Conservation (phyloP, 2,888 invertebrate species). For the Plagiodera versicolora region DNA sequence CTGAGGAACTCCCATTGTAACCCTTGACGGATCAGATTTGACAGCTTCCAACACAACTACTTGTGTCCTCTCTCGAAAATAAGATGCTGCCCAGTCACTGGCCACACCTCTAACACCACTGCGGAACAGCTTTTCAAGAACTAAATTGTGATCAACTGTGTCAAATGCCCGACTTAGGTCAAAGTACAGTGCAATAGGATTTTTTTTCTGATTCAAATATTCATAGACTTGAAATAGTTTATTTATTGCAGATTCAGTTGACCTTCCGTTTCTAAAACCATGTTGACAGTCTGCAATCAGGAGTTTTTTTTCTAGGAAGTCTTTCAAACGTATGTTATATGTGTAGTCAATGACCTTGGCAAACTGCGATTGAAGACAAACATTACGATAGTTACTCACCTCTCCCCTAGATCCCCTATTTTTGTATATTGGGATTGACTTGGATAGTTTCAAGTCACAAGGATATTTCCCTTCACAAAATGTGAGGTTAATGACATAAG, state of each 20-base stretch:
- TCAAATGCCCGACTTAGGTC: background rate
- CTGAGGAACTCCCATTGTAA: constrained; percentile 1
- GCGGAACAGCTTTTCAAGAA: constrained; percentile 52
- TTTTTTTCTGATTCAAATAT: constrained; percentile 4
- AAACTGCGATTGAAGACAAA: constrained; percentile 2
- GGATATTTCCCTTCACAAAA: constrained; percentile 3
- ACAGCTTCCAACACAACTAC: background rate
- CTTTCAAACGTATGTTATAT: constrained; percentile 6
- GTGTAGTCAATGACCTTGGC: constrained; percentile 8
- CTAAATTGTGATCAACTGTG: background rate
- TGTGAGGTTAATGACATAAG: constrained; percentile 2
- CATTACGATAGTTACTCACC: constrained; percentile 8
- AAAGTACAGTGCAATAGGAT: background rate
- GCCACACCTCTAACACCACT: constrained; percentile 1
- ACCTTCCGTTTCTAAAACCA: too few relatives aligned
- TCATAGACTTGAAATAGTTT: too few relatives aligned
- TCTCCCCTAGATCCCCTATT: background rate
- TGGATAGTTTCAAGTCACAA: constrained; percentile 6
- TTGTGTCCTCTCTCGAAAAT: background rate
- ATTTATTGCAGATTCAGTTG: too few relatives aligned
- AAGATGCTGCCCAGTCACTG: constrained; percentile 12
- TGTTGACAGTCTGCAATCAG: constrained; percentile 9
- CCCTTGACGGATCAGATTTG: background rate
- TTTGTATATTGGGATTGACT: constrained; percentile 13
- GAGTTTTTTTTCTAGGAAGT: constrained; percentile 1